Evolutionary conservation across 2,797 vertebrate genomes (phyloP).

Genomic region (Rallus crepitans): DNA sequence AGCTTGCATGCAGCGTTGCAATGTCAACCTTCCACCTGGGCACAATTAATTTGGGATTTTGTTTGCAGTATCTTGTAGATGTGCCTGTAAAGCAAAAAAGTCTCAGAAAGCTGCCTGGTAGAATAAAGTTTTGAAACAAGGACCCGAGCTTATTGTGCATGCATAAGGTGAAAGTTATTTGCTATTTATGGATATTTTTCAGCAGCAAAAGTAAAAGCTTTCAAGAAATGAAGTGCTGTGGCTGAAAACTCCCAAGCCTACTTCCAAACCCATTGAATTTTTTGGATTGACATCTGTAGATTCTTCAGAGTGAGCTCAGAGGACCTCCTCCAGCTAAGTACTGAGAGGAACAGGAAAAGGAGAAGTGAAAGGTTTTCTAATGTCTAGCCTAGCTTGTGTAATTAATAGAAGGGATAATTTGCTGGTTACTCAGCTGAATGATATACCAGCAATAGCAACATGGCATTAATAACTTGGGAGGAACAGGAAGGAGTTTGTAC

Average conservation of each 20-base stretch:
- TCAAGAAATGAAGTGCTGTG: not conserved
- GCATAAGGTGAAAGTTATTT: not conserved
- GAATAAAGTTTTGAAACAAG: not conserved
- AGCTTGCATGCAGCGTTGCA: not conserved
- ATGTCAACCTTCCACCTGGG: not conserved
- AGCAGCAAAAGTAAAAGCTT: not conserved
- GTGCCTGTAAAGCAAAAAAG: not conserved
- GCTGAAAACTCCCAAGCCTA: not conserved
- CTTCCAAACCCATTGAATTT: not conserved
- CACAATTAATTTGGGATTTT: not conserved
- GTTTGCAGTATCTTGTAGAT: not conserved
- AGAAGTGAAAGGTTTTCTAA: not conserved
- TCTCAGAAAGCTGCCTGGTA: not conserved
- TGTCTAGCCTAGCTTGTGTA: not conserved
- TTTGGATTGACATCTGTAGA: not conserved
- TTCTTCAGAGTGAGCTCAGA: not conserved
- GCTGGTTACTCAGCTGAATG: constrained; percentile 12
- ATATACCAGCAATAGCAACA: not conserved
- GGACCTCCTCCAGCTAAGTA: not conserved
- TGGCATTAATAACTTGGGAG: constrained; percentile 25
- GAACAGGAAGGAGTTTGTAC: constrained; percentile 12
- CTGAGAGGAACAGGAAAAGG: not conserved
- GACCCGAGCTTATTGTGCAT: not conserved
- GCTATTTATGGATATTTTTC: not conserved
- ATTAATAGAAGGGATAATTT: constrained; percentile 27